A percentile compares a stretch with the other conserved stretches of the same genome.
These are phyloP conservation scores for Lutraria rhynchaena DNA, from an alignment of 1,140 invertebrate genomes.

Conservation along the genomic window DNA sequence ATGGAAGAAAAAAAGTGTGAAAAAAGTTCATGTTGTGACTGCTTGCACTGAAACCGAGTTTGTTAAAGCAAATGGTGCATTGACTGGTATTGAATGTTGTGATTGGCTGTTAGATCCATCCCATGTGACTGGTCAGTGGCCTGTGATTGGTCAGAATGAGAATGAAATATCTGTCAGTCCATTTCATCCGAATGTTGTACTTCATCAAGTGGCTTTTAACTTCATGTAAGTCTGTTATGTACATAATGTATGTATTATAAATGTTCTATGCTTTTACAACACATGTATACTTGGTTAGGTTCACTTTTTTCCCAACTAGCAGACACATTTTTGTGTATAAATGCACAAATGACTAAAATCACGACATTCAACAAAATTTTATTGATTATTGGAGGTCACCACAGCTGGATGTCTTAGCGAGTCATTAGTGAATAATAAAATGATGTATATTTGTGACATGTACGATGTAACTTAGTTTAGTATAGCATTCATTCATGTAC, in stretches of 20 bases:
- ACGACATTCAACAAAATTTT: no score
- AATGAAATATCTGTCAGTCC: conserved; percentile 17
- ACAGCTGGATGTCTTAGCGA: no score
- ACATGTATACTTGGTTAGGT: no score
- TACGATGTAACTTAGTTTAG: no score
- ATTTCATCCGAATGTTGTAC: not conserved
- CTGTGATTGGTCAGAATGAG: conserved; percentile 8
- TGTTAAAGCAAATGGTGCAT: not conserved
- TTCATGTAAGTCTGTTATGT: conserved; percentile 39
- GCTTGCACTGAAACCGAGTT: not conserved
- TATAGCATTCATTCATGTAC: no score
- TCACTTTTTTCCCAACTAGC: no score
- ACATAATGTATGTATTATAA: not conserved
- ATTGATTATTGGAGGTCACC: no score
- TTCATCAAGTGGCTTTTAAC: conserved; percentile 41
- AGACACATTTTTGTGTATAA: no score
- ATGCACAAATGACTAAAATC: no score
- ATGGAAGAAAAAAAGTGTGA: conserved; percentile 35
- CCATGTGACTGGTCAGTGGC: conserved; percentile 7
- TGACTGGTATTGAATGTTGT: conserved; percentile 16
- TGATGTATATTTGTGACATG: no score
- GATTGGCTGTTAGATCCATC: conserved; percentile 38
- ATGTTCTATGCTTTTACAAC: no score
- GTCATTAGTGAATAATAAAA: no score
- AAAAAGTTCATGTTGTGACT: conserved; percentile 15